Conservation (phyloP, 2,113 vertebrate genomes). For the Rhinolophus sinicus region DNA sequence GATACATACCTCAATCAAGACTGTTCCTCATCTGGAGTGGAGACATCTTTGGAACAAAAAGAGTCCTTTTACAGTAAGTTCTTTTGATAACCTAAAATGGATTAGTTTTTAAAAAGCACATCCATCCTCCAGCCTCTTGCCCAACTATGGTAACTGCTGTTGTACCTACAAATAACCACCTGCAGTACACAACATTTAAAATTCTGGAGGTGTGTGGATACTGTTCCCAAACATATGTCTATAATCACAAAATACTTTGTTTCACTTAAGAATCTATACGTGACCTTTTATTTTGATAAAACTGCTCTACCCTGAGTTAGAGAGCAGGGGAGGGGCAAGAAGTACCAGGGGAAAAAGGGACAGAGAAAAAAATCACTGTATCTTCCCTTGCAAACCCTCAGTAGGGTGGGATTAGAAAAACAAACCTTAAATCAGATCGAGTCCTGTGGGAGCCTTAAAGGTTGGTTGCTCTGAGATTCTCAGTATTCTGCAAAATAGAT, state of each 20-base stretch:
- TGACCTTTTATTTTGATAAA: conserved; percentile 72
- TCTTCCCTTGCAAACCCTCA: conserved; percentile 76
- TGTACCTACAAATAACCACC: neutral
- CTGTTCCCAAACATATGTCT: neutral
- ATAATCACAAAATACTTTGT: conserved; percentile 54
- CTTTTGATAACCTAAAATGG: conserved; percentile 72
- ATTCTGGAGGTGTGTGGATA: neutral
- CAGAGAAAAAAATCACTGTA: conserved; percentile 77
- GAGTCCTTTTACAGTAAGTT: conserved; percentile 80
- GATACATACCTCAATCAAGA: conserved; percentile 85
- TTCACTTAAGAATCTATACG: conserved; percentile 61
- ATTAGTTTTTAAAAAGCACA: conserved; percentile 73
- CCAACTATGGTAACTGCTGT: conserved; percentile 36
- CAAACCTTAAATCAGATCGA: conserved; percentile 79
- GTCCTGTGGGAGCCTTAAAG: conserved; percentile 81
- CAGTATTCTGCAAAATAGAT: conserved; percentile 78
- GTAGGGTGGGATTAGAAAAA: conserved; percentile 72
- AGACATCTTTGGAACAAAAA: conserved; percentile 85
- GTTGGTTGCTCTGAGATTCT: conserved; percentile 78
- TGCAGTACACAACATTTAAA: neutral
- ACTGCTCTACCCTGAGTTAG: conserved; percentile 71
- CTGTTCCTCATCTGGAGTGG: conserved; percentile 76
- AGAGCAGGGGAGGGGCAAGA: neutral
- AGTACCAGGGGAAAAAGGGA: neutral
- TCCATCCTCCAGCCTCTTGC: conserved; percentile 70